phyloP scores from a whole-genome alignment of 2,888 invertebrate genomes.

The Adineta ricciae region DNA sequence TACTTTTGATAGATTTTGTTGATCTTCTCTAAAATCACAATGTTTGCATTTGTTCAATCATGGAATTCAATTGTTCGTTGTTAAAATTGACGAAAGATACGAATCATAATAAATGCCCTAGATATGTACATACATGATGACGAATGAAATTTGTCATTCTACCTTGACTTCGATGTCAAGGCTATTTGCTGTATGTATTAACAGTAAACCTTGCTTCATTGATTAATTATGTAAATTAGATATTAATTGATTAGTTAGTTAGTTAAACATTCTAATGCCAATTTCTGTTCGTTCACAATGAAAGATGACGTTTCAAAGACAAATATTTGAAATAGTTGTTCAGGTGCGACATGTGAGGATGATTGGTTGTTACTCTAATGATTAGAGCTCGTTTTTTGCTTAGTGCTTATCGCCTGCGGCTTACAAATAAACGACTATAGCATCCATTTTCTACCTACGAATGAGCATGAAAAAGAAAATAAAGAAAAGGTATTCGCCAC shows the following conservation, averaged over 20 bases:
- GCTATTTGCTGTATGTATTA: background rate
- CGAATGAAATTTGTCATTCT: background rate
- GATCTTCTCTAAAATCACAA: constrained; percentile 5
- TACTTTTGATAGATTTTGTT: background rate
- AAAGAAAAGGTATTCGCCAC: background rate
- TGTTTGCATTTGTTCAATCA: background rate
- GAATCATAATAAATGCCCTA: background rate
- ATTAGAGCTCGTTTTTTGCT: background rate
- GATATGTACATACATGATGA: background rate
- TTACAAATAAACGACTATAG: background rate
- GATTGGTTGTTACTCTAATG: background rate
- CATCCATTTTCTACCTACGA: background rate
- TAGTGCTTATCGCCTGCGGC: background rate
- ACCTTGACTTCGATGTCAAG: background rate
- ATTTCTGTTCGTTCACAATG: background rate
- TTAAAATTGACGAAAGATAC: background rate
- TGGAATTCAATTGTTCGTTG: background rate
- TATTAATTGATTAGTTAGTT: background rate
- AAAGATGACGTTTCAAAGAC: background rate
- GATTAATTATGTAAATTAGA: background rate
- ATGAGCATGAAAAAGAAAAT: background rate
- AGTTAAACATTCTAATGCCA: background rate
- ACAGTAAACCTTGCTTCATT: background rate
- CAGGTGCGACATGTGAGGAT: background rate
- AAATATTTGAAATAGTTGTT: background rate